Conservation (phyloP, 2,888 invertebrate genomes). For the Drosophila villosipedis region DNA sequence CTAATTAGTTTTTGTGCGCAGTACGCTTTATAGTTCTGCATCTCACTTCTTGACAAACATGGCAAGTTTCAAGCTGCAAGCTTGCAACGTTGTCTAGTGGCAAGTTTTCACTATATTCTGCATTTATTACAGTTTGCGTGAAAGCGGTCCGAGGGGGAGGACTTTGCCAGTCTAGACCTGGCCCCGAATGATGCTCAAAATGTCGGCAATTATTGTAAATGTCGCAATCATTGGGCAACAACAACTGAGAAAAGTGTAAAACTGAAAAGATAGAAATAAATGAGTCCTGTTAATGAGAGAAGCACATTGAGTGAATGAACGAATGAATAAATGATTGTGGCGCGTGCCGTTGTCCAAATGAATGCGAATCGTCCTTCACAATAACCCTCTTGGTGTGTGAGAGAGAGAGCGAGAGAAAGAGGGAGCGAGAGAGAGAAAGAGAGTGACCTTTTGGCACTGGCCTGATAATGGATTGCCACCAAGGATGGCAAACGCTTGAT, state of each 20-base stretch:
- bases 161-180: constrained; percentile 24
- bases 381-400: neutral
- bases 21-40: constrained; percentile 74
- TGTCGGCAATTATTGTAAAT: constrained; percentile 67
- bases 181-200: constrained; percentile 47
- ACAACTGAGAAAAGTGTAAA: constrained; percentile 32
- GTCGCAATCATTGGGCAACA: constrained; percentile 73
- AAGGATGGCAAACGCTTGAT: constrained; percentile 2
- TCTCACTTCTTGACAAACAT: constrained; percentile 57
- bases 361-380: neutral
- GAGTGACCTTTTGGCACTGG: neutral
- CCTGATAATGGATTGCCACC: constrained; percentile 8
- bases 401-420: neutral
- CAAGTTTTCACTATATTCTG: constrained; percentile 37
- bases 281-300: constrained; percentile 37
- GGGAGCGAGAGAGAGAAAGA: neutral
- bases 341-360: constrained; percentile 28
- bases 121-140: constrained; percentile 43
- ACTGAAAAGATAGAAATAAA: constrained; percentile 3
- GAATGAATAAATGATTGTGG: constrained; percentile 11
- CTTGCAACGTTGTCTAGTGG: neutral
- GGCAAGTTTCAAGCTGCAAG: constrained; percentile 41
- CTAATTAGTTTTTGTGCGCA: constrained; percentile 75
- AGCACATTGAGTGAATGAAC: constrained; percentile 51
- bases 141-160: neutral